Evolutionary conservation across 2,113 vertebrate genomes (phyloP), one percentile per base, ranked within the genome.

Genomic region (Lethenteron camtschaticum): DNA sequence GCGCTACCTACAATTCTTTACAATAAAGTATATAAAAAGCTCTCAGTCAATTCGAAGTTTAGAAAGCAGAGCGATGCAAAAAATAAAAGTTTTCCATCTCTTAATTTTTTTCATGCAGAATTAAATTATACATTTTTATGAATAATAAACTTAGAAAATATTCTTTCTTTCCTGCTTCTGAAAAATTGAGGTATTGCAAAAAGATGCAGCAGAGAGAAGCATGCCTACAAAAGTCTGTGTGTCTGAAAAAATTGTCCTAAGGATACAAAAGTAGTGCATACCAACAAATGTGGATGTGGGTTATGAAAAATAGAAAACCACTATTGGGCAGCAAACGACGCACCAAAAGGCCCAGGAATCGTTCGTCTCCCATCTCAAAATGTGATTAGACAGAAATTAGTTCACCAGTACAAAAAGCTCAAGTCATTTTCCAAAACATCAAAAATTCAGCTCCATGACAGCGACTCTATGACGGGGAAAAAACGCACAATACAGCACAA

Each of bases 111-210:
- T 66, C 63, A 66, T 66, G 63, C 63, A 66, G 63, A 66, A 66
- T 66, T 66, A 66, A 66, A 66, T 66, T 66, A 66, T 66, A 66
- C 63, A 66, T 66, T 66, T 66, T 66, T 66, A 66, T 66, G 63
- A 66, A 66, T 66, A 66, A 66, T 66, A 66, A 66, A 66, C 63
- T 66, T 66, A 66, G 63, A 66, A 66, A 66, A 66, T 66, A 66
- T 66, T 66, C 63, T 66, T 66, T 66, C 63, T 66, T 66, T 66
- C 63, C 63, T 66, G 24, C 63, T 66, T 90, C 94, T 90, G 89
- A 96, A 95, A 96, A 99, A 96, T 94, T 95, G 90, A 95, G 89
- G 89, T 96, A 96, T 99, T 96, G 91, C 90, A 99, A 97, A 99
- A 96, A 89, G 95, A 96, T 90, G 90, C 86, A 89, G 92, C 87